A percentile compares a stretch with the other conserved stretches of the same genome.
Conservation (phyloP, 2,888 invertebrate genomes). For the Timema cristinae region DNA sequence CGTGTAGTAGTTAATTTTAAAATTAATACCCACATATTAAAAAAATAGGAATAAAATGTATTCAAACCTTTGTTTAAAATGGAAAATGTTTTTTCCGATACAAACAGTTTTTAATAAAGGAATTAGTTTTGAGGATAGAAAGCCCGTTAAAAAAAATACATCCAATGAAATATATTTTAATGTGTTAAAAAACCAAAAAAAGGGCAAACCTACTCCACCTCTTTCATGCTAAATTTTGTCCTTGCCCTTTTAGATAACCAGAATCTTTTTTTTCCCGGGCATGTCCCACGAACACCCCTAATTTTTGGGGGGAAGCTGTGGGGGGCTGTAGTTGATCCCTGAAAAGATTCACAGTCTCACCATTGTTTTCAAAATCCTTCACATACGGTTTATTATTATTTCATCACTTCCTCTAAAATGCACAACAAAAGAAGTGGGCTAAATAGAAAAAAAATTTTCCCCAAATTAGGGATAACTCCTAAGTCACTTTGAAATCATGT, state of each 20-base stretch:
- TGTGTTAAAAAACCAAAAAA: neutral
- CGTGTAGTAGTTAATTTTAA: no score
- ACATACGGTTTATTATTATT: constrained; percentile 93
- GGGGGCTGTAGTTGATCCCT: constrained; percentile 91
- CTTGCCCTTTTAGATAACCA: constrained; percentile 95
- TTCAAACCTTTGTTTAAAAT: no score
- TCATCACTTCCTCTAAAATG: constrained; percentile 86
- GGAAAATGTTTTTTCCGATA: no score
- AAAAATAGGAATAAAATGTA: no score
- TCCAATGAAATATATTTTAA: no score
- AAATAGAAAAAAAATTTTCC: constrained; percentile 37
- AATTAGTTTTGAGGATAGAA: neutral
- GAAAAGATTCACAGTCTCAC: constrained; percentile 92
- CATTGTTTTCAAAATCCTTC: constrained; percentile 79
- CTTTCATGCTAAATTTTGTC: constrained; percentile 95
- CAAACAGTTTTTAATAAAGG: no score
- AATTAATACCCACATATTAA: no score
- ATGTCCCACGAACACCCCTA: constrained; percentile 96
- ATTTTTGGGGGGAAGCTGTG: constrained; percentile 88
- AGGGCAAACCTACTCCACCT: constrained; percentile 87
- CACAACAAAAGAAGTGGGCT: constrained; percentile 99
- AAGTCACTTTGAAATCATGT: no score
- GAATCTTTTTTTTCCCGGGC: constrained; percentile 96
- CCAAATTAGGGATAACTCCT: no score
- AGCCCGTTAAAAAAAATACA: neutral